Conservation (phyloP, 2,797 vertebrate species). For the Zalophus californianus region DNA sequence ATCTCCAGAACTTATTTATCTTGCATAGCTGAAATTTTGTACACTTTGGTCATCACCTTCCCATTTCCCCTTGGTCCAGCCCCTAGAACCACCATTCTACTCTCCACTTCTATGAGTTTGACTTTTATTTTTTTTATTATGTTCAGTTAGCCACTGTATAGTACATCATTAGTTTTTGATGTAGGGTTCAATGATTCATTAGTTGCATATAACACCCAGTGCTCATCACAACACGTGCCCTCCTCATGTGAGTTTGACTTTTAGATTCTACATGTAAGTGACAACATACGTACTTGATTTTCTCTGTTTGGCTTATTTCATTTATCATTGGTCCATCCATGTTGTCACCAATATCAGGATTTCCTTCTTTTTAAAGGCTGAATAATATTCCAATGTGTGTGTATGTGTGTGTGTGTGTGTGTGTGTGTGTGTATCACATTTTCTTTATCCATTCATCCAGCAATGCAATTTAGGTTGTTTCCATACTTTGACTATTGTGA, state of each 20-base stretch:
- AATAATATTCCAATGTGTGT: too few relatives aligned
- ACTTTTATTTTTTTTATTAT: neutral
- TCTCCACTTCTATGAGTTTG: neutral
- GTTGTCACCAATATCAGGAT: neutral
- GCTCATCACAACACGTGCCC: too few relatives aligned
- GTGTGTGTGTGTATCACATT: neutral
- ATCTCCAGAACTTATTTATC: neutral
- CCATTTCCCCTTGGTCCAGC: neutral
- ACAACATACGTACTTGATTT: neutral
- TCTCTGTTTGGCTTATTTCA: neutral
- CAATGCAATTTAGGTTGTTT: neutral
- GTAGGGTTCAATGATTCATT: too few relatives aligned
- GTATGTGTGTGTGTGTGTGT: too few relatives aligned
- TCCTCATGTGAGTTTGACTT: neutral
- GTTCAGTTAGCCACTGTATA: too few relatives aligned
- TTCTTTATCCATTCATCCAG: neutral
- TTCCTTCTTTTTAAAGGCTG: neutral
- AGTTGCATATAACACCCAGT: too few relatives aligned
- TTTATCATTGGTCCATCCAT: neutral
- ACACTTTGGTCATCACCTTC: neutral
- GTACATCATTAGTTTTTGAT: too few relatives aligned
- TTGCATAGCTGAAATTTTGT: neutral
- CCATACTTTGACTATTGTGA: neutral
- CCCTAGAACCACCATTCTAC: neutral
- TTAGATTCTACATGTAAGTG: neutral